Conservation (phyloP, 1,140 invertebrate species). For the Drosophila setifemur region DNA sequence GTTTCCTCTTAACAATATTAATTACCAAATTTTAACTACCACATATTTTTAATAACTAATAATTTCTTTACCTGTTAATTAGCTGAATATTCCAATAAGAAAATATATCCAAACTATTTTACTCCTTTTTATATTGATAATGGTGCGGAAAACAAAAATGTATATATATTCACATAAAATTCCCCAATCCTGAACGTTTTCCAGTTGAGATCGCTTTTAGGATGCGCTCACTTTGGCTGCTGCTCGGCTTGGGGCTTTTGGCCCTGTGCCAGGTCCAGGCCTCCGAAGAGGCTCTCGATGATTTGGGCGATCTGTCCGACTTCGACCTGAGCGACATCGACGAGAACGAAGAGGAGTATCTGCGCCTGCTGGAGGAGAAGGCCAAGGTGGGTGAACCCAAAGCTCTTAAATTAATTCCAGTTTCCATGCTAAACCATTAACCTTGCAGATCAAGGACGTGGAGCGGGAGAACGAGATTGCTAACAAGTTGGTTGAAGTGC, state of each 20-base stretch:
- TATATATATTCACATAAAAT: too few relatives aligned
- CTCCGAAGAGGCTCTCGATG: slow-evolving; percentile 29
- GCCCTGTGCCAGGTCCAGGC: slow-evolving; percentile 51
- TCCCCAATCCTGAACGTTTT: too few relatives aligned
- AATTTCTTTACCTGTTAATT: too few relatives aligned
- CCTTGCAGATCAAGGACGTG: slow-evolving; percentile 66
- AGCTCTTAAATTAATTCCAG: neutral
- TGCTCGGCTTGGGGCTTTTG: slow-evolving; percentile 67
- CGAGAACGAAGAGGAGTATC: slow-evolving; percentile 74
- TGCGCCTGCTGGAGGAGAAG: slow-evolving; percentile 73
- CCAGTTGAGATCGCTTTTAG: slow-evolving; percentile 16
- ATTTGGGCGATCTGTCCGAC: slow-evolving; percentile 21
- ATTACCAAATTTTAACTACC: too few relatives aligned
- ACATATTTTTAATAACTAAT: too few relatives aligned
- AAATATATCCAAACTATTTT: too few relatives aligned
- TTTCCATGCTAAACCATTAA: neutral
- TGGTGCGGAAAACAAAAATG: too few relatives aligned
- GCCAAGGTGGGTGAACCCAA: slow-evolving; percentile 37
- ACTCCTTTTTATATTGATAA: too few relatives aligned
- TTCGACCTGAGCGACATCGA: slow-evolving; percentile 64
- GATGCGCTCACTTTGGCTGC: slow-evolving; percentile 64
- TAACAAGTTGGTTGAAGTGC: slow-evolving; percentile 52
- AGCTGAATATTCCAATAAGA: too few relatives aligned
- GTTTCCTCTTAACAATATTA: too few relatives aligned
- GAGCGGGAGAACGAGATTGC: slow-evolving; percentile 78